Conservation (phyloP, 2,888 invertebrate species). For the Panorpa germanica region DNA sequence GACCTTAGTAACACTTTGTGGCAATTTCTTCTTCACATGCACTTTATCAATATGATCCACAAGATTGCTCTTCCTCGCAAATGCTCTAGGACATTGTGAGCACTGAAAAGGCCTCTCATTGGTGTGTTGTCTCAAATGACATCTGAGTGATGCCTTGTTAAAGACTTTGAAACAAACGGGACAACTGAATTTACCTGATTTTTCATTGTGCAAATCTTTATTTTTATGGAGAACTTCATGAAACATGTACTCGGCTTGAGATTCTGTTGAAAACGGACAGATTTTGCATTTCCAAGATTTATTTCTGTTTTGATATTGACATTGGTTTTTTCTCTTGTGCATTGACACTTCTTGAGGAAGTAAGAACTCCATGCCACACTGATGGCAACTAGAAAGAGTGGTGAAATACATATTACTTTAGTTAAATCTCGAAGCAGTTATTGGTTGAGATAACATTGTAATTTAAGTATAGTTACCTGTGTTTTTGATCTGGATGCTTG, state of each 20-base stretch:
- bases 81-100: constrained; percentile 35
- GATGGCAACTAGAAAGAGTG: constrained; percentile 38
- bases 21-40: too few relatives aligned
- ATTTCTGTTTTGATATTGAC: constrained; percentile 16
- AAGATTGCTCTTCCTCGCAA: constrained; percentile 44
- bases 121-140: constrained; percentile 54
- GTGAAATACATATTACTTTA: background rate
- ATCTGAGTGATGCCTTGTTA: constrained; percentile 42
- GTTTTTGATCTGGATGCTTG: constrained; percentile 39
- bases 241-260: constrained; percentile 50
- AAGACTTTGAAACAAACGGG: constrained; percentile 46
- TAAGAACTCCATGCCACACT: constrained; percentile 48
- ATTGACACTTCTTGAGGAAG: constrained; percentile 55
- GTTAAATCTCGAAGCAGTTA: background rate
- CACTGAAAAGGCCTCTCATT: constrained; percentile 54
- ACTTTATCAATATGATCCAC: constrained; percentile 36
- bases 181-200: constrained; percentile 36
- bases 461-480: constrained; percentile 27
- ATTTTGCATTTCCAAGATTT: background rate
- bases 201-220: constrained; percentile 17
- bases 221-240: constrained; percentile 47
- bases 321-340: constrained; percentile 44
- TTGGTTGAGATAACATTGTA: background rate
- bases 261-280: constrained; percentile 25
- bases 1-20: too few relatives aligned